Conservation (phyloP, 2,113 vertebrate species). For the Cnemophilus loriae region DNA sequence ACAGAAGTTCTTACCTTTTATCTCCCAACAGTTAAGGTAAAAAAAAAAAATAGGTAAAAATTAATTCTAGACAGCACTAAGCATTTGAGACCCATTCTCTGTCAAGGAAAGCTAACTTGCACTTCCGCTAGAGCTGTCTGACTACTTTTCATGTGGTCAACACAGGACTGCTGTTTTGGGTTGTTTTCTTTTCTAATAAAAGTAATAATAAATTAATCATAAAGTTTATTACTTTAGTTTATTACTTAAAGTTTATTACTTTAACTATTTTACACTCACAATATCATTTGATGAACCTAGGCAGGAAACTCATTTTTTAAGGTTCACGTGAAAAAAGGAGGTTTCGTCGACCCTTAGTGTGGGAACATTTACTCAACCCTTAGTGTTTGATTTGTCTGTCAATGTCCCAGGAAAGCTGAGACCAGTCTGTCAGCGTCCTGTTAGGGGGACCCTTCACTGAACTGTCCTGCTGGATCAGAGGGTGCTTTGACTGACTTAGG, state of each 20-base stretch:
- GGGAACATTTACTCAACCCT: background rate
- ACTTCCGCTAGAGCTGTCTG: background rate
- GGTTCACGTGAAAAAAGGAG: background rate
- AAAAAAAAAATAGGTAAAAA: background rate
- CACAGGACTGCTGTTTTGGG: background rate
- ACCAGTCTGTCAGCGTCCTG: background rate
- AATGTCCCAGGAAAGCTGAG: background rate
- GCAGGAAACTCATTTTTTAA: background rate
- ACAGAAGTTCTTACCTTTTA: background rate
- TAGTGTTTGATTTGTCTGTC: background rate
- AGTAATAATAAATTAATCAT: no score
- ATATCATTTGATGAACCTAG: background rate
- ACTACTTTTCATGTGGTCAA: background rate
- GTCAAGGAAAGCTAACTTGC: background rate
- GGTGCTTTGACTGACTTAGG: background rate
- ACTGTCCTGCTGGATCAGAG: background rate
- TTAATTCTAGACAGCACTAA: background rate
- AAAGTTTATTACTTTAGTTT: no score
- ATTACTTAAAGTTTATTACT: no score
- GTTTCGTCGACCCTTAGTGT: background rate
- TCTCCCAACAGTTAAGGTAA: background rate
- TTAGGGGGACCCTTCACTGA: background rate
- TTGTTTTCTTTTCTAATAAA: background rate
- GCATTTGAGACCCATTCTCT: background rate
- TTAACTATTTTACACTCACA: background rate